Base-by-base conservation (phyloP, 1,140 invertebrate genomes). In the Pseudomyrmex cubaensis region DNA sequence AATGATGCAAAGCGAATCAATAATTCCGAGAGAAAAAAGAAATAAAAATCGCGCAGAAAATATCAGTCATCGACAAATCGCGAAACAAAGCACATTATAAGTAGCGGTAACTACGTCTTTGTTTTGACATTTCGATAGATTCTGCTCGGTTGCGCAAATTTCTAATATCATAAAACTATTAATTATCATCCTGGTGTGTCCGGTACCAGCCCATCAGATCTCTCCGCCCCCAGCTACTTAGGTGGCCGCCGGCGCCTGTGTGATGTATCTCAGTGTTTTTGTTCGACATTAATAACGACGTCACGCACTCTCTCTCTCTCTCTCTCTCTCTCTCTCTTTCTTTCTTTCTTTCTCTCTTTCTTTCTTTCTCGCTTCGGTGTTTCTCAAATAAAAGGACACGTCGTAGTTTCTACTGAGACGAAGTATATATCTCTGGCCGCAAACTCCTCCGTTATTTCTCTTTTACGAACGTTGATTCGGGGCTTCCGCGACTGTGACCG, bases 131-230 rank as follows among this genome's bases (percentile, higher is more conserved):
- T 76, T 85, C 69, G 75, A 52, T 74, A 70, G 77, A 89, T 90
- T 90, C 88, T 84, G 88, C 86, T 90, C 86, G 90, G 84, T 82
- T 87, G 85, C 87, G 87, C 88, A 90, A 91, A 91, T 92, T 93
- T 93, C 91, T 90, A 93, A 92, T 92, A 93, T 93, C 92, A 90
- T 93, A 92, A 93, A 93, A 93, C 92, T 91, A 93, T 94, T 93
- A 94, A 94, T 93, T 94, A 94, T 88, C 90, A 63, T 80, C 66
- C 54, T 88, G 88, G 88, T 91, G 35, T 35, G 35, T 89, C 89
- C 64, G 90, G 90, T 90, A 85, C 91, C 88, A 85, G 88, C 88
- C 52, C 69, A 77, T 77, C 90, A 89, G 89, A 89, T 86, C 87
- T 90, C 85, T 89, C 77, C 84, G 52, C 67, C 77, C 50, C 83